Evolutionary conservation across 2,888 invertebrate species (phyloP).

Genomic region (Physocephala rufipes): DNA sequence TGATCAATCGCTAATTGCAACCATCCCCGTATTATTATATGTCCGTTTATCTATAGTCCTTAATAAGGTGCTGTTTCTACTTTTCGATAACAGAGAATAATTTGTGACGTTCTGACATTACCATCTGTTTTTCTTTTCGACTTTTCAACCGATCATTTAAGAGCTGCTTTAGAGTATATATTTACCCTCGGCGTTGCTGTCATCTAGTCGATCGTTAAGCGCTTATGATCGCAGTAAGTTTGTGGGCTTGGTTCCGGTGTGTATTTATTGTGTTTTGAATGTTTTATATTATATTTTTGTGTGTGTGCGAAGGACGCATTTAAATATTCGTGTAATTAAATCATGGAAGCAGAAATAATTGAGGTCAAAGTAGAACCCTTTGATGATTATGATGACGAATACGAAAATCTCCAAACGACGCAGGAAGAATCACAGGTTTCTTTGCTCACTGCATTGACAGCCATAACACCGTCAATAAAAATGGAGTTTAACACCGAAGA

Average conservation of each 20-base stretch:
- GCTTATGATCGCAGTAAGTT: neutral
- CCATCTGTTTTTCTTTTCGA: neutral
- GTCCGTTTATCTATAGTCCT: neutral
- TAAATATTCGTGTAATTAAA: neutral
- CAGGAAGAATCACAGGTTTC: neutral
- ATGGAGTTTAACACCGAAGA: neutral
- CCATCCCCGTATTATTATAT: no score
- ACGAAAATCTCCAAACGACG: neutral
- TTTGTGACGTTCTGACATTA: neutral
- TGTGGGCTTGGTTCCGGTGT: neutral
- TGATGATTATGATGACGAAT: neutral
- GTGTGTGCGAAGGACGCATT: neutral
- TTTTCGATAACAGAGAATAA: neutral
- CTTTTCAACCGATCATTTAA: neutral
- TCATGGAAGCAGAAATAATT: neutral
- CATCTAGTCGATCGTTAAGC: slow-evolving; percentile 8
- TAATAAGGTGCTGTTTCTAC: no score
- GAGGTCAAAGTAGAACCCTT: slow-evolving; percentile 8
- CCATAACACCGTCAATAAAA: neutral
- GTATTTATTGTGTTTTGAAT: neutral
- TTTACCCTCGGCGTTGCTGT: neutral
- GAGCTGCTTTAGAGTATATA: no score
- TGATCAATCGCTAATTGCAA: no score
- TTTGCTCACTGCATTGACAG: neutral
- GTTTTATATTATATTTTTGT: neutral